Base-by-base conservation (phyloP, 2,888 invertebrate genomes). In the Drosophila acutilabella region DNA sequence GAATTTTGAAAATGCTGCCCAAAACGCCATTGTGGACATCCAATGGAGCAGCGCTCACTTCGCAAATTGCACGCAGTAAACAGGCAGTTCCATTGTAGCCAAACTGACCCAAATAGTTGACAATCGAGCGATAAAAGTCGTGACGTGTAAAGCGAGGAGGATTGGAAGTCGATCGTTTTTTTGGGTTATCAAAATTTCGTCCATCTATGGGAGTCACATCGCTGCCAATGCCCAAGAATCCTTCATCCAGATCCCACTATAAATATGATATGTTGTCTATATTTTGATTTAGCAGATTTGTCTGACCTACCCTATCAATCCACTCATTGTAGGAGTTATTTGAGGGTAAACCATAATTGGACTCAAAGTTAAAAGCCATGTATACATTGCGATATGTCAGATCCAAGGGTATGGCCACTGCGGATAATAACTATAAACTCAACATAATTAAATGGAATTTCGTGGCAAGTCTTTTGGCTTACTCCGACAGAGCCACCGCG, bases 311-410 rank as follows among this genome's bases (percentile, higher is more conserved):
- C 54, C 94, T 93, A 64, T 94, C 88, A 48, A 92, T 93, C 82
- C 94, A 93, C 18, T 94, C 75, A 89, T 94, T 93, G 53, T 94
- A 93, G 1, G 94, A 93, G 67, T 94, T 92, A 0, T 94, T 94
- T 23, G 94, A 93, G 0, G 96, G 94, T 4, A 95, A 90, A 45
- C 91, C 92, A 91, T 95, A 96, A 88, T 94, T 95, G 0, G 95
- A 94, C 86, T 96, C 96, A 87, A 96, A 95, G 92, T 96, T 96
- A 89, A 95, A 95, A 0, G 96, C 95, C 57, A 96, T 92, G 81
- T 95, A 96, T 5, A 96, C 94, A 88, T 95, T 95, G 76, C 95
- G 94, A 72, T 95, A 94, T 0, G 95, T 94, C 3, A 95, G 93
- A 80, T 95, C 95, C 16, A 96, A 90, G 0, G 96, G 96, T 41